Conservation (phyloP, 2,797 vertebrate genomes). For the Labroides dimidiatus region DNA sequence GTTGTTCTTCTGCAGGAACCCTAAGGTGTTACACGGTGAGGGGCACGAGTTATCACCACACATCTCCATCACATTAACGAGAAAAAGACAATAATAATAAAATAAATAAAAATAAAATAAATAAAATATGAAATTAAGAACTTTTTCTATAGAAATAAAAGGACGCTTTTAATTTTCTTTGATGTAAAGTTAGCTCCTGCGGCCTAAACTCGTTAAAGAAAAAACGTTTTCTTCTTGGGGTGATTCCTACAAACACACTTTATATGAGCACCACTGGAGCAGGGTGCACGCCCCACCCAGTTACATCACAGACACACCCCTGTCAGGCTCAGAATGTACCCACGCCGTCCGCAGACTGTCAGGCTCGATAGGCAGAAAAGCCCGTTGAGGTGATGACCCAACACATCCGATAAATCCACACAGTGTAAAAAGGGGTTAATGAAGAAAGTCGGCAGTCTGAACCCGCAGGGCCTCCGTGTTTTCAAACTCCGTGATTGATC, state of each 20-base stretch:
- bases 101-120: not conserved
- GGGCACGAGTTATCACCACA: slow-evolving; percentile 83
- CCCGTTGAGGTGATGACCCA: slow-evolving; percentile 44
- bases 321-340: slow-evolving; percentile 79
- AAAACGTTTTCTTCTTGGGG: not conserved
- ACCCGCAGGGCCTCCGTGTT: not conserved
- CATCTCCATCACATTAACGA: slow-evolving; percentile 71
- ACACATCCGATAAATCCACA: slow-evolving; percentile 48
- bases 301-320: slow-evolving; percentile 79
- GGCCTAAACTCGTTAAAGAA: not conserved
- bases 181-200: not conserved
- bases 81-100: not conserved
- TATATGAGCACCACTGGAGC: not conserved
- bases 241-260: slow-evolving; percentile 22
- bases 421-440: slow-evolving; percentile 56
- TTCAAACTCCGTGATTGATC: slow-evolving; percentile 6
- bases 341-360: slow-evolving; percentile 5
- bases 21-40: slow-evolving; percentile 87
- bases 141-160: no score
- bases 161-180: not conserved
- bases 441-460: slow-evolving; percentile 38
- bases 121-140: not conserved
- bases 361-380: slow-evolving; percentile 37
- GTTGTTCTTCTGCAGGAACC: slow-evolving; percentile 98
- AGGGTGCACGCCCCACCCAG: slow-evolving; percentile 53